phyloP scores from a whole-genome alignment of 2,113 vertebrate genomes.

The Ranitomeya variabilis region DNA sequence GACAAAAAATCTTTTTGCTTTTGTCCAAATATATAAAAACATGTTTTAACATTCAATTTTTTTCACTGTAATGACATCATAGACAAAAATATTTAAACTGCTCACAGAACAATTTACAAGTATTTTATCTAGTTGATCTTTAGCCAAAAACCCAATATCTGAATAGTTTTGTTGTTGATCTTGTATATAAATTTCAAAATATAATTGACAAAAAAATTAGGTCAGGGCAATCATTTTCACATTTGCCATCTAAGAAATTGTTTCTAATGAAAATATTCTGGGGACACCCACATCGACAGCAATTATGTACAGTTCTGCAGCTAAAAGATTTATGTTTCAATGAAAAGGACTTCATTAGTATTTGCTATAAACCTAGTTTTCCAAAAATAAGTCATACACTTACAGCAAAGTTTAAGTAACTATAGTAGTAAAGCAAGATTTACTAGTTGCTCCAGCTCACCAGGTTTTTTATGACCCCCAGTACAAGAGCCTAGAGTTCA shows the following conservation, averaged over 20 bases:
- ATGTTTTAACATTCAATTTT: neutral
- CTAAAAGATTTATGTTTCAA: conserved; percentile 49
- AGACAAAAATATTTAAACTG: neutral
- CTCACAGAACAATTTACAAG: neutral
- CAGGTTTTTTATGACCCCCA: neutral
- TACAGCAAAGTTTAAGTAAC: conserved; percentile 42
- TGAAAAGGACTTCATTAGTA: conserved; percentile 43
- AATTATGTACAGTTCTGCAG: conserved; percentile 32
- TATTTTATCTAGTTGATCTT: neutral
- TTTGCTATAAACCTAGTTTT: conserved; percentile 29
- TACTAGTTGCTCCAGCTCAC: conserved; percentile 20
- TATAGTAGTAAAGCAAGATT: conserved; percentile 39
- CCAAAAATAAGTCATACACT: conserved; percentile 50
- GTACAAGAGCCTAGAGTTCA: neutral
- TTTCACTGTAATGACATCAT: conserved; percentile 2
- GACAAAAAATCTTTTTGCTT: neutral
- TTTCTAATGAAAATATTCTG: neutral
- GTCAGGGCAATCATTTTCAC: conserved; percentile 1
- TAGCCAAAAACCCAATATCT: neutral
- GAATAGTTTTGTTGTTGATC: neutral
- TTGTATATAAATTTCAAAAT: neutral
- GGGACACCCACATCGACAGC: conserved; percentile 49
- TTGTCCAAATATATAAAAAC: neutral
- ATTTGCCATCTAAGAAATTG: conserved; percentile 15
- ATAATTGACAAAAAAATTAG: conserved; percentile 1